These are phyloP conservation scores for Drosophila auraria DNA, from an alignment of 1,140 invertebrate species.

Conservation along the genomic window DNA sequence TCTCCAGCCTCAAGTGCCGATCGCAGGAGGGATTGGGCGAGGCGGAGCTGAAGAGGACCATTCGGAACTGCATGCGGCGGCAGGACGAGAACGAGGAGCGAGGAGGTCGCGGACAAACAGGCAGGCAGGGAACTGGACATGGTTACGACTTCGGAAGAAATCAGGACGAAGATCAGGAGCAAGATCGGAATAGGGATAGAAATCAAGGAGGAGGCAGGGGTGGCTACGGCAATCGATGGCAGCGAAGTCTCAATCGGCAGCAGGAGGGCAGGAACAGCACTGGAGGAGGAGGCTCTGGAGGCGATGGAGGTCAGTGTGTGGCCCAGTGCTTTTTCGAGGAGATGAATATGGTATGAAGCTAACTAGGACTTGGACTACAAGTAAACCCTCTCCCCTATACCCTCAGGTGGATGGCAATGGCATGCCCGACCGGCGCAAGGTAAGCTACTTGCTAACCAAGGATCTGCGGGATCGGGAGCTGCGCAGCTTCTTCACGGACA, in stretches of 20 bases:
- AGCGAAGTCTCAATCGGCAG: slow-evolving; percentile 24
- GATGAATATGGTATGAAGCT: slow-evolving; percentile 86
- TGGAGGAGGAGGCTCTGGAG: slow-evolving; percentile 12
- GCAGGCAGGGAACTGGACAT: slow-evolving; percentile 18
- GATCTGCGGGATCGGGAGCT: slow-evolving; percentile 86
- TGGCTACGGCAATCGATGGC: slow-evolving; percentile 47
- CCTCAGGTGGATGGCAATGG: slow-evolving; percentile 86
- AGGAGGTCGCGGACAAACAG: slow-evolving; percentile 9
- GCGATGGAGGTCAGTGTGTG: slow-evolving; percentile 78
- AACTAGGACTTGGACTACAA: background rate
- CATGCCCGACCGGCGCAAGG: slow-evolving; percentile 86
- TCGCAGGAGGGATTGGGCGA: slow-evolving; percentile 86
- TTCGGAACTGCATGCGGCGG: slow-evolving; percentile 72
- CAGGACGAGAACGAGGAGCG: slow-evolving; percentile 49
- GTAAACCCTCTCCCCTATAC: too few species aligned
- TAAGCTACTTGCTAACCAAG: slow-evolving; percentile 86
- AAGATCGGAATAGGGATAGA: slow-evolving; percentile 21
- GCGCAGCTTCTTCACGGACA: slow-evolving; percentile 86
- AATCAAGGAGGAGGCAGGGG: slow-evolving; percentile 17
- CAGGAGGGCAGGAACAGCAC: slow-evolving; percentile 46
- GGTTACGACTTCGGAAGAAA: slow-evolving; percentile 36
- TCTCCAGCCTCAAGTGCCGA: slow-evolving; percentile 83
- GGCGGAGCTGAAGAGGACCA: slow-evolving; percentile 81
- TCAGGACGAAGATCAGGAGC: slow-evolving; percentile 25
- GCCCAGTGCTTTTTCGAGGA: slow-evolving; percentile 87